Base-by-base conservation (phyloP, 2,888 invertebrate species). In the Drosophila niveifrons region DNA sequence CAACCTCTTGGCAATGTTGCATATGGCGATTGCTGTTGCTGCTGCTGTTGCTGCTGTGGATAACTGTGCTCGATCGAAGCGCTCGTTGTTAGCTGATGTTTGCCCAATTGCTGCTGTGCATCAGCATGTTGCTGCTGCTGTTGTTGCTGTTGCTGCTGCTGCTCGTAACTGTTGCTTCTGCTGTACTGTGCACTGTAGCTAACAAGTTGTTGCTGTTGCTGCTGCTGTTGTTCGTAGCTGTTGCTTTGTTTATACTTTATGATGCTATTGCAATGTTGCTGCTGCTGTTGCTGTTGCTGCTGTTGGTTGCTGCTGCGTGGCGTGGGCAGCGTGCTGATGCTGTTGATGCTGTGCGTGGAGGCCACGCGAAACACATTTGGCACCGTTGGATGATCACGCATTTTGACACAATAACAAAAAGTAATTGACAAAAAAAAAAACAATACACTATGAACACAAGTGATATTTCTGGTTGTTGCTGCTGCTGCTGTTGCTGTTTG, bases 341-440 rank as follows among this genome's bases (percentile, higher is more conserved):
- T 86, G 68, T 91, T 90, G 50, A 90, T 86, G 66, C 88, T 90
- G 59, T 90, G 90, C 31, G 89, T 83, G 57, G 91, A 91, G 50
- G 89, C 89, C 62, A 89, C 90, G 57, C 91, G 91, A 81, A 92
- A 92, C 31, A 92, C 92, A 89, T 91, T 92, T 63, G 92, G 91
- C 75, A 91, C 88, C 55, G 89, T 82, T 9, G 90, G 90, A 90
- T 91, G 90, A 83, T 92, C 90, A 73, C 90, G 90, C 92, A 92
- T 92, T 70, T 69, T 77, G 39, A 3, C 41, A 43, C 58, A 43
- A 2, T 4, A 28, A 28, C 44, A 61, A 43, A 51, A 50, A 50
- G 11, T n/a, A 56, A 0, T 31, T 17, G 46, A n/a, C n/a, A 66
- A 56, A 58, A 61, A 51, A 36, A 51, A 39, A 50, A 15, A 39